Conservation (phyloP, 2,888 invertebrate genomes). For the Euspilapteryx auroguttella region DNA sequence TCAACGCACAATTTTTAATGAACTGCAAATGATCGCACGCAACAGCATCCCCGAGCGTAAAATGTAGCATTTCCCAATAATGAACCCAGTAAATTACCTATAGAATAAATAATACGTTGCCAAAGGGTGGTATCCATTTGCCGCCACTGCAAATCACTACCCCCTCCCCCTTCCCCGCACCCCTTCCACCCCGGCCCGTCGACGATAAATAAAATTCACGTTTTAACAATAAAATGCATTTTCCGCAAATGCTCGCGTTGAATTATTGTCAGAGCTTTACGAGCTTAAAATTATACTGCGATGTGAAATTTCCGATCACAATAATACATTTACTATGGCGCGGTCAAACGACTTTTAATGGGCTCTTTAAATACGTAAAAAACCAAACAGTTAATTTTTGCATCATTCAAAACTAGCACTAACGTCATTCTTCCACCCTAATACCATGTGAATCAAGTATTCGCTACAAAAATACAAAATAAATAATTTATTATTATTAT, state of each 20-base stretch:
- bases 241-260: slow-evolving; percentile 59
- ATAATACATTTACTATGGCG: slow-evolving; percentile 37
- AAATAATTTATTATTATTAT: no score
- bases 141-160: slow-evolving; percentile 54
- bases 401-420: slow-evolving; percentile 11
- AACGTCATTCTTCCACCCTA: no score
- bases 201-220: slow-evolving; percentile 61
- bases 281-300: slow-evolving; percentile 61
- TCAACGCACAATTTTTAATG: no score
- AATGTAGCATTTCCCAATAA: slow-evolving; percentile 57
- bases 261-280: slow-evolving; percentile 56
- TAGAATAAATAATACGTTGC: slow-evolving; percentile 56
- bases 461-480: no score
- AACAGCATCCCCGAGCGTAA: slow-evolving; percentile 23
- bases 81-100: slow-evolving; percentile 56
- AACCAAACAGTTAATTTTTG: no score
- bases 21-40: slow-evolving; percentile 49
- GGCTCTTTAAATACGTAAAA: no score
- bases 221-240: slow-evolving; percentile 63
- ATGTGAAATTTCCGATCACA: slow-evolving; percentile 59
- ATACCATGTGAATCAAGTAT: no score
- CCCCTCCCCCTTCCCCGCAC: slow-evolving; percentile 21
- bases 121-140: slow-evolving; percentile 54
- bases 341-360: slow-evolving; percentile 42
- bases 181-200: slow-evolving; percentile 38